A percentile compares a stretch with the other conserved stretches of the same genome.
Evolutionary conservation across 64 coral and sea anemone species (phyloP).

Genomic region (Porites australiensis): DNA sequence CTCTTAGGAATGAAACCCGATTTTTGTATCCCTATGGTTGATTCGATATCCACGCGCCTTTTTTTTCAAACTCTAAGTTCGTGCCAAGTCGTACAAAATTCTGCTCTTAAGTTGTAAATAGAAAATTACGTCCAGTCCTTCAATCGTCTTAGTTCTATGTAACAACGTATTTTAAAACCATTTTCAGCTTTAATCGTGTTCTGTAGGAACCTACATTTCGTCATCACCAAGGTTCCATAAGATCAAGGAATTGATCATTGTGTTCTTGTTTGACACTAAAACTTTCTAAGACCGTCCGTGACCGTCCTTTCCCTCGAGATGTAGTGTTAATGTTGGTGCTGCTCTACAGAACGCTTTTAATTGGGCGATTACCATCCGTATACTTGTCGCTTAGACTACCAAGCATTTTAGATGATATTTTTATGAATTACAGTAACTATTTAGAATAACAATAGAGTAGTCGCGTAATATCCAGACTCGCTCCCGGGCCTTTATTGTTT

Average conservation of each 20-base stretch:
- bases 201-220: background rate
- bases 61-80: background rate
- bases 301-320: slow-evolving; percentile 1
- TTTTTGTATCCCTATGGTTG: slow-evolving; percentile 8
- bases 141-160: slow-evolving; percentile 15
- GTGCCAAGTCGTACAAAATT: slow-evolving; percentile 31
- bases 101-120: slow-evolving; percentile 61
- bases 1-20: background rate
- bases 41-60: slow-evolving; percentile 7
- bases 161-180: background rate
- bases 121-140: slow-evolving; percentile 1
- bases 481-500: too few relatives aligned
- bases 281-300: background rate
- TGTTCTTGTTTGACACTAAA: background rate
- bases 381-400: slow-evolving; percentile 23
- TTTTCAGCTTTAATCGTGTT: background rate
- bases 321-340: slow-evolving; percentile 28
- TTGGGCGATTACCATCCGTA: slow-evolving; percentile 8
- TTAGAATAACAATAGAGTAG: slow-evolving; percentile 41
- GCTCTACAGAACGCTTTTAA: background rate
- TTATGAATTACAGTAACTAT: slow-evolving; percentile 53
- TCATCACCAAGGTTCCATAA: background rate
- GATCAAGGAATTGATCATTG: background rate
- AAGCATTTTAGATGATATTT: slow-evolving; percentile 64
- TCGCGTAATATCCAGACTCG: background rate